phyloP scores from a whole-genome alignment of 1,140 invertebrate genomes.

The Heliconius hewitsoni region DNA sequence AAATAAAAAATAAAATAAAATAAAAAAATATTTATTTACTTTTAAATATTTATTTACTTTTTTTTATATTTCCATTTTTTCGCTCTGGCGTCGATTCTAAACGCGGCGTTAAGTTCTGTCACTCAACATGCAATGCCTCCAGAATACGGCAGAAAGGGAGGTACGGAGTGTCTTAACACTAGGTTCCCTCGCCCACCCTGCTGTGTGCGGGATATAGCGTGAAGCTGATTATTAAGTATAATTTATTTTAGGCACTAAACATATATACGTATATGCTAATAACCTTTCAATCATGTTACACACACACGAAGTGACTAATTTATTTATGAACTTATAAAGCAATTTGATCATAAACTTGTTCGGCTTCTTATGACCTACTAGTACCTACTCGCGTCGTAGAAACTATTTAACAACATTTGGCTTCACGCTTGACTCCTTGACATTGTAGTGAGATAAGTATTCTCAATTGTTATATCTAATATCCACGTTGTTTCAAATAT shows the following conservation, averaged over 20 bases:
- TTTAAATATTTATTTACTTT: too few species aligned
- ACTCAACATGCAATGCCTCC: too few species aligned
- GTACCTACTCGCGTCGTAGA: neutral
- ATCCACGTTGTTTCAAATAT: neutral
- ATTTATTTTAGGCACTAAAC: neutral
- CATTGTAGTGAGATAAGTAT: slow-evolving; percentile 12
- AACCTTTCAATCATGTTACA: neutral
- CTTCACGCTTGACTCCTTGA: slow-evolving; percentile 3
- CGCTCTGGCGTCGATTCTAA: too few species aligned
- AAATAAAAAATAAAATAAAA: too few species aligned
- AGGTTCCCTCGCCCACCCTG: too few species aligned
- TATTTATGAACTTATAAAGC: slow-evolving; percentile 6
- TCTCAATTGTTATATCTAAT: neutral
- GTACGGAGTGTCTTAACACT: too few species aligned
- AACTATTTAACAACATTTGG: slow-evolving; percentile 12
- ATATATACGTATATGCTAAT: neutral
- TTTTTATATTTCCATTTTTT: too few species aligned
- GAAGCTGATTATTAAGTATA: too few species aligned
- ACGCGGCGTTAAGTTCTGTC: too few species aligned
- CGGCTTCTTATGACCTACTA: slow-evolving; percentile 9
- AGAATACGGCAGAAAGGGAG: too few species aligned
- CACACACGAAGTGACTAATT: neutral
- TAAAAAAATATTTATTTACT: too few species aligned
- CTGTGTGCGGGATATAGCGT: too few species aligned
- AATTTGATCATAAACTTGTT: slow-evolving; percentile 9